Evolutionary conservation across 2,888 invertebrate genomes (phyloP), one percentile per base, ranked within the genome.

Genomic region (Julus scandinavius): DNA sequence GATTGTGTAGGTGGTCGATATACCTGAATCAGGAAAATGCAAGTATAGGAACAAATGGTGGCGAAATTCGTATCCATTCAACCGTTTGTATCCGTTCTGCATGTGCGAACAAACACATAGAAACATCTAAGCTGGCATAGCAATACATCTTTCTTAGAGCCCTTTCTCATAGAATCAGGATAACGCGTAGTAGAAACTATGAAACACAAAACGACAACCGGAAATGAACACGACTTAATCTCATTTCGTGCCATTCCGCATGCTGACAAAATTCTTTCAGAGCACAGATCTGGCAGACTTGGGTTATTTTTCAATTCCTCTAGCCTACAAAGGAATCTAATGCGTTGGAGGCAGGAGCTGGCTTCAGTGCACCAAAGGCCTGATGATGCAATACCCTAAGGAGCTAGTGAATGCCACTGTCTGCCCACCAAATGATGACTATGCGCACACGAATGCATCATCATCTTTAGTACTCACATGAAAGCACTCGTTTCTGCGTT

Each of bases 191-290:
- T 9, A 20, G 1, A 9, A 11, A 20, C 20, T 72, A n/a, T 58
- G 58, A 29, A 72, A 72, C 20, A 72, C 63, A 72, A 72, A 72
- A 72, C 63, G 63, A 72, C 63, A 72, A 72, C 63, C 63, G 63
- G 63, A 72, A 72, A 72, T 72, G 63, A 72, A 72, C 63, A 29
- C 6, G 17, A 72, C 20, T 72, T 20, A 72, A 72, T 72, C 63
- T 72, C 63, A 72, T 72, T 72, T 72, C 20, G 4, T 20, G 11
- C 9, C 63, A 29, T 72, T 72, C 20, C 20, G 20, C 20, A 20
- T 7, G 6, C 20, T 72, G 63, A 29, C 63, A 72, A 29, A 72
- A 29, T 29, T 29, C 63, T 72, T 29, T 29, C 63, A 72, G 63
- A 63, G 20, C 20, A 7, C 7, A 20, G 63, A n/a, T n/a, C 17